Base-by-base conservation (phyloP, 2,113 vertebrate genomes). In the Caranx ignobilis region DNA sequence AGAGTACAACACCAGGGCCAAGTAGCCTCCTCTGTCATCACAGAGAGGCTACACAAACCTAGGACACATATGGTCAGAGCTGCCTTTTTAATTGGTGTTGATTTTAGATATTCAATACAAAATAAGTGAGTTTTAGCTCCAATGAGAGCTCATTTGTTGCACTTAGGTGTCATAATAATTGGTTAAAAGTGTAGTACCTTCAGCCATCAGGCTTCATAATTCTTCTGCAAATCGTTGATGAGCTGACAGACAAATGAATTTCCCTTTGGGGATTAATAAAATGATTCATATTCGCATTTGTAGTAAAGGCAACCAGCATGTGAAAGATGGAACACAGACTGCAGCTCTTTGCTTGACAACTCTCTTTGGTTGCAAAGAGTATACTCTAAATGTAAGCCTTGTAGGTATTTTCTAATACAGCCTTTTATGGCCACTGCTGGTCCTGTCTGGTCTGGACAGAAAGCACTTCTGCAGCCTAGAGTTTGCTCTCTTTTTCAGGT, bases 401-500 rank as follows among this genome's bases (percentile, higher is more conserved):
- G 11, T 11, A 37, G 62, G 35, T 71, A 50, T 85, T 81, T 77
- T 73, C 39, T 59, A 64, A 45, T 57, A 13, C 57, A 65, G 37
- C 77, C 62, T 59, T 75, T 72, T 82, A 81, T 82, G 80, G 74
- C 71, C 72, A 71, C 71, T 73, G 84, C 59, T 19, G 31, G 77
- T 26, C 26, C 26, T 26, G 26, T 35, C 60, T 39, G 12, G 70
- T 81, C 37, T 6, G 68, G 43, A 47, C 74, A 50, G 57, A 81
- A 75, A 66, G 74, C 87, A 37, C 59, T 87, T 77, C 66, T 79
- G 54, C 54, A 60, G 86, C 41, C 74, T 70, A 67, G 79, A 87
- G 85, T 83, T 86, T 89, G 73, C 79, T 79, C 81, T 88, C 60
- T 82, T 87, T 84, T 83, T 82, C 79, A 84, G 79, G 88, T 86